phyloP scores from a whole-genome alignment of 2,113 vertebrate genomes.

The Syngnathus floridae region DNA sequence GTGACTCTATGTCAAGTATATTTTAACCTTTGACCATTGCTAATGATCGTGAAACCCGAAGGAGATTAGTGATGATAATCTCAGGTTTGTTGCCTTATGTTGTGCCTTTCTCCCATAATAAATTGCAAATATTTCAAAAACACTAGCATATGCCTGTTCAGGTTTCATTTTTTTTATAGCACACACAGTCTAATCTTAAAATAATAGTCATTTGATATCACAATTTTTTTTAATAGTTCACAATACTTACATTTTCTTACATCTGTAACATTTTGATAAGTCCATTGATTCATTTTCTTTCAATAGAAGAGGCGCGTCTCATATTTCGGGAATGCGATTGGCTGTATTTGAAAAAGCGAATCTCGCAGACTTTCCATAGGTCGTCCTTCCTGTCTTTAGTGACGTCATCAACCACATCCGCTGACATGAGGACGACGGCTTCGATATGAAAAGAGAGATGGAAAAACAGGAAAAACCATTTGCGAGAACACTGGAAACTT shows the following conservation, averaged over 20 bases:
- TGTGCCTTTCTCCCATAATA: constrained; percentile 20
- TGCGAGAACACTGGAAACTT: constrained; percentile 50
- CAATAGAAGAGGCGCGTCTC: not conserved
- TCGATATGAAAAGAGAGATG: constrained; percentile 61
- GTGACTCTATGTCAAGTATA: not conserved
- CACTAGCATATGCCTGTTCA: not conserved
- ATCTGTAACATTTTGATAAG: not conserved
- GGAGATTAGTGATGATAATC: constrained; percentile 11
- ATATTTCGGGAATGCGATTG: constrained; percentile 40
- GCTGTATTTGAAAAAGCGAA: constrained; percentile 50
- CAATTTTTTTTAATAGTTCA: too few relatives aligned
- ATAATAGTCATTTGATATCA: too few relatives aligned
- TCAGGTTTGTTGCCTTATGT: constrained; percentile 7
- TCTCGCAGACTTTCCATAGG: constrained; percentile 49
- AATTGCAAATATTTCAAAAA: constrained; percentile 2
- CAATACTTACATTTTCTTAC: too few relatives aligned
- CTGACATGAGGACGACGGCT: constrained; percentile 65
- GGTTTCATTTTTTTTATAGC: not conserved
- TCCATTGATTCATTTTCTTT: not conserved
- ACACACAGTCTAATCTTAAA: too few relatives aligned
- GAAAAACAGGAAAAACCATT: constrained; percentile 64
- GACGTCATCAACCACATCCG: constrained; percentile 66
- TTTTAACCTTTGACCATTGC: not conserved
- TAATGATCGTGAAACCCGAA: not conserved
- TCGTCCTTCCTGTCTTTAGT: constrained; percentile 63